Conservation (phyloP, 2,797 vertebrate species). For the Poecilia velifera region DNA sequence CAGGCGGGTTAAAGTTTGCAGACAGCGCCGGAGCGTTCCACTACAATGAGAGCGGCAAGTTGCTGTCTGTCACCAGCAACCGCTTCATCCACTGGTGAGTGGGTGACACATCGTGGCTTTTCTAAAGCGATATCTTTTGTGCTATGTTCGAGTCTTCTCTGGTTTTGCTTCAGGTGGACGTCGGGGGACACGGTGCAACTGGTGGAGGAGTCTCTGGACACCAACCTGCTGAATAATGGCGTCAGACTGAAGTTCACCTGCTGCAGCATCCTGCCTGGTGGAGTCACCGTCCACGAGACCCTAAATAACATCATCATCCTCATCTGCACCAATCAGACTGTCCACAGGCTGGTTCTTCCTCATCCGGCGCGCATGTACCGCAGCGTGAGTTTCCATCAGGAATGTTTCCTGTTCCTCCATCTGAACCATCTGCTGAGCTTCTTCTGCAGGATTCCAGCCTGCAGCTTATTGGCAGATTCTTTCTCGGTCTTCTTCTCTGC, state of each 20-base stretch:
- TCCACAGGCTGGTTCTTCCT: slow-evolving; percentile 89
- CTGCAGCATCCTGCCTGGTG: slow-evolving; percentile 86
- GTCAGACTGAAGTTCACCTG: slow-evolving; percentile 84
- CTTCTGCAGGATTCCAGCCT: not conserved
- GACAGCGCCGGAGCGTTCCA: slow-evolving; percentile 88
- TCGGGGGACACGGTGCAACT: slow-evolving; percentile 87
- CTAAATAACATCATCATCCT: slow-evolving; percentile 87
- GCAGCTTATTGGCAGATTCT: not conserved
- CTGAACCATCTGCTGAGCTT: not conserved
- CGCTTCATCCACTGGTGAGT: slow-evolving; percentile 79
- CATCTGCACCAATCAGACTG: slow-evolving; percentile 87
- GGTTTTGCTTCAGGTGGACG: slow-evolving; percentile 80
- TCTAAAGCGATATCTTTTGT: too few relatives aligned
- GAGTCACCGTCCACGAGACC: slow-evolving; percentile 88
- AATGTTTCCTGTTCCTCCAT: not conserved
- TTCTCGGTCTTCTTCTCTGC: not conserved
- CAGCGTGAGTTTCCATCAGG: slow-evolving; percentile 83
- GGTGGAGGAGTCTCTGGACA: slow-evolving; percentile 90
- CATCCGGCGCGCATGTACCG: slow-evolving; percentile 91
- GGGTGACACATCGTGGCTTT: too few relatives aligned
- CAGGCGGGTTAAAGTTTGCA: slow-evolving; percentile 59
- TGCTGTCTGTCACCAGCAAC: slow-evolving; percentile 85
- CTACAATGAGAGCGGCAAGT: slow-evolving; percentile 84
- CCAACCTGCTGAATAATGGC: slow-evolving; percentile 88
- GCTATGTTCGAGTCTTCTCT: not conserved